phyloP scores from a whole-genome alignment of 2,888 invertebrate genomes.

The Xylota sylvarum region DNA sequence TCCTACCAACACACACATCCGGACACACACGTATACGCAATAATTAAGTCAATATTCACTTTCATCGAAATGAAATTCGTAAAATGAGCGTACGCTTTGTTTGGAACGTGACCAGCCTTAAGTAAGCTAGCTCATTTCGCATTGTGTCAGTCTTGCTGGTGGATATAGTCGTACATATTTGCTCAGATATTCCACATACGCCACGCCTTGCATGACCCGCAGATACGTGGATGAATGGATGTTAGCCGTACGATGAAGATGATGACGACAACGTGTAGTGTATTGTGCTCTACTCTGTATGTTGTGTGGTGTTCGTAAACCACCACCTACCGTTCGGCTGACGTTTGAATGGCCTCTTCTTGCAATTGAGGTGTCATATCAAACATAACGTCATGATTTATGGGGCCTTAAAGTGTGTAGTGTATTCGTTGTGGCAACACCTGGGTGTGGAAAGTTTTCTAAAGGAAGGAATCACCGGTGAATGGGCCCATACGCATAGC shows the following conservation, averaged over 20 bases:
- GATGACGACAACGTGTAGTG: not conserved
- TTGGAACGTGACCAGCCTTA: conserved; percentile 75
- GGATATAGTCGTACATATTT: conserved; percentile 36
- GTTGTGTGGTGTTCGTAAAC: not conserved
- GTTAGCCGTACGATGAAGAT: not conserved
- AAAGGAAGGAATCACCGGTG: not conserved
- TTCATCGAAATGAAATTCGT: conserved; percentile 77
- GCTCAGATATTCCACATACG: conserved; percentile 66
- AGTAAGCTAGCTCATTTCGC: conserved; percentile 73
- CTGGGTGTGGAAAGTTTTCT: not conserved
- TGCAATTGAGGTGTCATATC: conserved; percentile 65
- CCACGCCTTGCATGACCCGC: conserved; percentile 55
- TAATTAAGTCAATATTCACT: conserved; percentile 77
- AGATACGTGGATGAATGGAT: conserved; percentile 54
- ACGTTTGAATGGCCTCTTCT: conserved; percentile 36
- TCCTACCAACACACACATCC: conserved; percentile 12
- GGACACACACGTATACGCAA: conserved; percentile 55
- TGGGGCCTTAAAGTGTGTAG: conserved; percentile 31
- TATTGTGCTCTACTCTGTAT: not conserved
- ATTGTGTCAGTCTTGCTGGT: conserved; percentile 64
- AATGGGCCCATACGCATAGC: not conserved
- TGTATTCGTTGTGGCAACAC: not conserved
- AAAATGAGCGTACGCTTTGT: conserved; percentile 73
- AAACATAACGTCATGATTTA: conserved; percentile 62
- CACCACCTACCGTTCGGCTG: conserved; percentile 8